phyloP scores from a whole-genome alignment of 2,797 vertebrate genomes.

The Neomorphus geoffroyi region DNA sequence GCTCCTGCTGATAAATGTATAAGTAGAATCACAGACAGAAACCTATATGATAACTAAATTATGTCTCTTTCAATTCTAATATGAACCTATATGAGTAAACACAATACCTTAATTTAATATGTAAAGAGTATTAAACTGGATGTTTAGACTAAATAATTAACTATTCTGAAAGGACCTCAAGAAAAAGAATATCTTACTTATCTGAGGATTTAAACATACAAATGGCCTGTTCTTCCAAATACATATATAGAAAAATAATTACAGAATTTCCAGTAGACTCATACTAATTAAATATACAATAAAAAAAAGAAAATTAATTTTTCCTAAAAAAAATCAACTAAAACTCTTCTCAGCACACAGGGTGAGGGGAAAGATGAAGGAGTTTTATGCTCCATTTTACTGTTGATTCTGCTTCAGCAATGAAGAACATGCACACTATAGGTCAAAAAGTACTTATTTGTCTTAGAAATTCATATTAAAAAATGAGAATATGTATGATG shows the following conservation, averaged over 20 bases:
- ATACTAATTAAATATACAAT: background rate
- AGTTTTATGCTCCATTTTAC: background rate
- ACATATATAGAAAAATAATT: background rate
- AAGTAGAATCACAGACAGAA: constrained; percentile 12
- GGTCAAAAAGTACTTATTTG: background rate
- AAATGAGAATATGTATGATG: background rate
- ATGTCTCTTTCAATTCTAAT: background rate
- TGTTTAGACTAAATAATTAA: background rate
- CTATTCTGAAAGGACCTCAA: background rate
- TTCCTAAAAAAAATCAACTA: background rate
- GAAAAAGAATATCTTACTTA: background rate
- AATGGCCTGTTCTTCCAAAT: background rate
- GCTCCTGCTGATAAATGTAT: background rate
- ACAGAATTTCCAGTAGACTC: background rate
- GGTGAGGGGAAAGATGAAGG: background rate
- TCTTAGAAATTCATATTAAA: background rate
- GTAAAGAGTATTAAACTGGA: background rate
- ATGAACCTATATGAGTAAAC: background rate
- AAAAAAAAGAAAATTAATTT: background rate
- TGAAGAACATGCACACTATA: background rate
- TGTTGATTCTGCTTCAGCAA: background rate
- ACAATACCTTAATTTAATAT: background rate
- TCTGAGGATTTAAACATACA: background rate
- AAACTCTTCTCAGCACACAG: background rate
- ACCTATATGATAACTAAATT: background rate